phyloP scores from a whole-genome alignment of 2,113 vertebrate species.

The Micronisus gabar region DNA sequence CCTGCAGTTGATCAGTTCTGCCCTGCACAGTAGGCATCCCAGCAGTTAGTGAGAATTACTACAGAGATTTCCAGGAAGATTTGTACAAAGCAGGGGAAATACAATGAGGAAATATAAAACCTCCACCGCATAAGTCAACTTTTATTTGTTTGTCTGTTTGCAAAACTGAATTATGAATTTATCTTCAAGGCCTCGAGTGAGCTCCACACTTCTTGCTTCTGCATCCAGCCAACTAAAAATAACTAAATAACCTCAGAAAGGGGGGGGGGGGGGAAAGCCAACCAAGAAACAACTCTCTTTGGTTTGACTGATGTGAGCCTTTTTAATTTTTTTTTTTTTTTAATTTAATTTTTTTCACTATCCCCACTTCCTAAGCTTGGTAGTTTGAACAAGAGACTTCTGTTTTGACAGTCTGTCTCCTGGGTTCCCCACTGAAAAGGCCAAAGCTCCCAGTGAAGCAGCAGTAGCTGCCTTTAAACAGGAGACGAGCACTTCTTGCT shows the following conservation, averaged over 20 bases:
- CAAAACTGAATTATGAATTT: constrained; percentile 65
- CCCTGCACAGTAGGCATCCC: not conserved
- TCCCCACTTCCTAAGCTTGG: not conserved
- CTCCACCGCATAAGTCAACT: constrained; percentile 6
- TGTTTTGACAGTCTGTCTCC: constrained; percentile 73
- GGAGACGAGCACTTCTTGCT: constrained; percentile 31
- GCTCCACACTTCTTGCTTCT: not conserved
- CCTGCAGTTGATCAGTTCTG: constrained; percentile 12
- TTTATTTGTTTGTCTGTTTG: constrained; percentile 62
- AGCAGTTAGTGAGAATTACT: constrained; percentile 47
- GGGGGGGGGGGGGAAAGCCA: not conserved
- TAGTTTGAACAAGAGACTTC: constrained; percentile 62
- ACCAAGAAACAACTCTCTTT: not conserved
- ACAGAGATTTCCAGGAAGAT: constrained; percentile 41
- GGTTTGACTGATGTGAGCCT: not conserved
- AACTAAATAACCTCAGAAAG: constrained; percentile 30
- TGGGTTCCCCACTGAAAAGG: constrained; percentile 72
- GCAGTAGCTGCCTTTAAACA: constrained; percentile 64
- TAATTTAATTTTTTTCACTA: not conserved
- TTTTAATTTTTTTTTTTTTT: not conserved
- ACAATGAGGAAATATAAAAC: constrained; percentile 33
- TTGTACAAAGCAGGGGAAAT: not conserved
- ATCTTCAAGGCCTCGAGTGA: constrained; percentile 44
- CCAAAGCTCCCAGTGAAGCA: constrained; percentile 70
- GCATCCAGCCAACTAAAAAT: constrained; percentile 21